A percentile compares a stretch with the other conserved stretches of the same genome.
Conservation (phyloP, 2,113 vertebrate genomes). For the Lamprotornis superbus region DNA sequence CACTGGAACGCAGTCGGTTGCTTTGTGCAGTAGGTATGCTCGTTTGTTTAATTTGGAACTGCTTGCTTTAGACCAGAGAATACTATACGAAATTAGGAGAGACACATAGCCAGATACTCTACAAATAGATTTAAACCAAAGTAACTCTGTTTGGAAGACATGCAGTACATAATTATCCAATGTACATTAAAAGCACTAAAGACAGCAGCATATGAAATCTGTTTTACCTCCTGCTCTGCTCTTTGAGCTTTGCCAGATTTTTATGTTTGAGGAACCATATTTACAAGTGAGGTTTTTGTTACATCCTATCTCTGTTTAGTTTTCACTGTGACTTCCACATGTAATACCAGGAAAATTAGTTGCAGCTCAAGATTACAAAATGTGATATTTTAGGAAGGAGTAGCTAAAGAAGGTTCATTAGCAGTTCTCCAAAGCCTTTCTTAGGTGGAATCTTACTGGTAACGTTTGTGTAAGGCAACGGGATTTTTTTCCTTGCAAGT, state of each 20-base stretch:
- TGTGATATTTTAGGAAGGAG: not conserved
- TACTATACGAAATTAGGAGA: not conserved
- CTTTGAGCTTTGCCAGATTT: conserved; percentile 41
- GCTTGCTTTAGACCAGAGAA: not conserved
- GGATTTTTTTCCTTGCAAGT: not conserved
- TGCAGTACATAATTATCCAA: conserved; percentile 22
- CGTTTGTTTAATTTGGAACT: not conserved
- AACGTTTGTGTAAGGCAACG: conserved; percentile 15
- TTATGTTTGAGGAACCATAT: conserved; percentile 53
- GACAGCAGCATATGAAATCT: conserved; percentile 60
- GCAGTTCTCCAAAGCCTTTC: not conserved
- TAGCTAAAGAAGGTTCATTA: not conserved
- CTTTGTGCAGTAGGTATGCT: conserved; percentile 33
- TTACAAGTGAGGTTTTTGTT: conserved; percentile 53
- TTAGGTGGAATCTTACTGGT: not conserved
- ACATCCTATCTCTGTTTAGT: not conserved
- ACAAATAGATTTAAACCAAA: conserved; percentile 48
- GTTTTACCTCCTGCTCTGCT: conserved; percentile 50
- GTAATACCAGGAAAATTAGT: not conserved
- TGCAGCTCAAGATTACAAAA: not conserved
- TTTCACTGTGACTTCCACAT: conserved; percentile 19
- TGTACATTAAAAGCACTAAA: conserved; percentile 36
- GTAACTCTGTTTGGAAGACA: conserved; percentile 42
- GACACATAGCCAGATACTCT: conserved; percentile 39
- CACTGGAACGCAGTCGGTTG: conserved; percentile 48